Percentiles rank a stretch among this genome's conserved stretches.
Conservation (phyloP, 2,888 invertebrate genomes). For the Drosophila parthenogenetica region DNA sequence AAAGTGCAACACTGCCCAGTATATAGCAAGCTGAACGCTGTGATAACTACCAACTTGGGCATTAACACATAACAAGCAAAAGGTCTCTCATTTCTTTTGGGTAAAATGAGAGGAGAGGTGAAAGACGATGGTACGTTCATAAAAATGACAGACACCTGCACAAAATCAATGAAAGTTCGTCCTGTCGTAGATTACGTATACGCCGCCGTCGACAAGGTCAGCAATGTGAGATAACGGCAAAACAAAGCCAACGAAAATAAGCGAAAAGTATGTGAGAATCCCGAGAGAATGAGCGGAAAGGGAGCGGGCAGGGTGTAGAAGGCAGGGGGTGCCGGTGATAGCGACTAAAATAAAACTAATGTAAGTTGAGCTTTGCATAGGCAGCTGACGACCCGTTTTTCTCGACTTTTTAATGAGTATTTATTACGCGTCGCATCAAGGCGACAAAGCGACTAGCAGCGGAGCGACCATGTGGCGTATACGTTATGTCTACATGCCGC, state of each 20-base stretch:
- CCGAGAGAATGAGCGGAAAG: background rate
- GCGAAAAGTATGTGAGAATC: too few species aligned
- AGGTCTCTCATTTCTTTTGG: background rate
- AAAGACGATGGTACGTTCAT: slow-evolving; percentile 2
- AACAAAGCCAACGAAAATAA: slow-evolving; percentile 2
- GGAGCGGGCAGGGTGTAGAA: too few species aligned
- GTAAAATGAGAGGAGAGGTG: background rate
- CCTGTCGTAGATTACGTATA: slow-evolving; percentile 38
- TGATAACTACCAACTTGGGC: slow-evolving; percentile 41
- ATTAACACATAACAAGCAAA: slow-evolving; percentile 40
- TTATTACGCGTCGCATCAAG: slow-evolving; percentile 49
- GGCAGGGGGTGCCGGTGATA: too few species aligned
- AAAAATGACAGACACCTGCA: slow-evolving; percentile 46
- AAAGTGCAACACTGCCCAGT: slow-evolving; percentile 14
- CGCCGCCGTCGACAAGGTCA: slow-evolving; percentile 42
- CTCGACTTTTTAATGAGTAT: slow-evolving; percentile 70
- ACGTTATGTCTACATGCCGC: slow-evolving; percentile 8
- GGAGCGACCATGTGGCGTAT: slow-evolving; percentile 28
- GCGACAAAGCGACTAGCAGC: slow-evolving; percentile 36
- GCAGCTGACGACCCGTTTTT: slow-evolving; percentile 29
- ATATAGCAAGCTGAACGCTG: slow-evolving; percentile 20
- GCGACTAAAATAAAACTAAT: slow-evolving; percentile 22
- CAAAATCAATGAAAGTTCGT: slow-evolving; percentile 56
- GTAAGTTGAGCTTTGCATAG: slow-evolving; percentile 33
- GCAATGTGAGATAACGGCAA: slow-evolving; percentile 2